Evolutionary conservation across 2,113 vertebrate genomes (phyloP), one percentile per base, ranked within the genome.

Genomic region (Toxostoma redivivum): DNA sequence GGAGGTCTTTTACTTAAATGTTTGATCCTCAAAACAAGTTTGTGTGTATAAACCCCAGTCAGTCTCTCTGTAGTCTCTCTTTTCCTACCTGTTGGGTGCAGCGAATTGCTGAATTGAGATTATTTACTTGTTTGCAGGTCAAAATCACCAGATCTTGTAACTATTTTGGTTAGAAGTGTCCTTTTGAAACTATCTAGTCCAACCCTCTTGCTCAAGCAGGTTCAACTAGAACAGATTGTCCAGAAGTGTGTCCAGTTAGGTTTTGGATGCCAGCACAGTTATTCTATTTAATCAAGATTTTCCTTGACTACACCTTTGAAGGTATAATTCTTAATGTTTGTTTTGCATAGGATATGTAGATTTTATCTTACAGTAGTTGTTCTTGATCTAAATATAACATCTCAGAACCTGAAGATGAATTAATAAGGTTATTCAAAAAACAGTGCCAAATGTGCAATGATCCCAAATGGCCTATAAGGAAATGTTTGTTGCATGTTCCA

Each of bases 371-470:
- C 28, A 47, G n/a, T 62, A 50, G 1, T 1, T 83, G 30, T 87
- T 89, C 35, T 69, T 93, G 74, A 48, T 92, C 54, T 92, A 86
- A 93, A 92, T 83, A 62, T 53, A 90, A 51, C 60, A 58, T 42
- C 56, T 62, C 28, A 28, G 44, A 86, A 80, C 38, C 51, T 86
- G 67, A 70, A 86, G 54, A 48, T 51, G 20, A 65, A 82, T 90
- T 92, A 71, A 78, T 87, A 86, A 89, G 11, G 28, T 92, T 93
- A 27, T 73, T 95, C 38, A 50, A 74, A 88, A 89, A 95, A 37
- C 20, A 73, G 28, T 90, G 82, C 44, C 45, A 93, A 93, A 88
- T 71, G 31, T 57, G 17, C 58, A 78, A 15, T 91, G 72, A 86
- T 96, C 89, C n/a, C 82, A 81, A 90, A 71, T 74, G 53, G 72